A percentile compares a stretch with the other conserved stretches of the same genome.
These are phyloP conservation scores for Druon quercuslanigerum DNA, from an alignment of 1,140 invertebrate species.

Conservation along the genomic window DNA sequence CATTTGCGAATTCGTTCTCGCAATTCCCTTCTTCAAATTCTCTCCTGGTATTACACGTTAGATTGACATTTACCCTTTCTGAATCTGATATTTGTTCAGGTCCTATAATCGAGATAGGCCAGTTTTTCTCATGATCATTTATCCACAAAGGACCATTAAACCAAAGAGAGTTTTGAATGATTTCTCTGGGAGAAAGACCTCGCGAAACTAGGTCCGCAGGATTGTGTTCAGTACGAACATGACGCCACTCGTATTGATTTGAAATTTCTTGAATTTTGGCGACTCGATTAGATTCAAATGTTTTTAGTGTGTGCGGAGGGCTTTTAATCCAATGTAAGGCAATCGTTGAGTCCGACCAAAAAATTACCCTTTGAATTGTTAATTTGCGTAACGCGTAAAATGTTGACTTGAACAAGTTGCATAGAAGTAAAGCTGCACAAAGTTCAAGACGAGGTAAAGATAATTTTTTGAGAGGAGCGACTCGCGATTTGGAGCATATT, in stretches of 20 bases:
- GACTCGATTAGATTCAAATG: slow-evolving; percentile 70
- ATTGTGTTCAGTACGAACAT: too few relatives aligned
- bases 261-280: slow-evolving; percentile 61
- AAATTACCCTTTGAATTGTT: slow-evolving; percentile 6
- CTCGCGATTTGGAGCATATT: slow-evolving; percentile 26
- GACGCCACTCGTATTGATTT: too few relatives aligned
- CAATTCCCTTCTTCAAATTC: not conserved
- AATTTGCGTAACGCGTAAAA: not conserved
- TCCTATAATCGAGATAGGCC: not conserved
- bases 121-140: not conserved
- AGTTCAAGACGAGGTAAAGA: slow-evolving; percentile 32
- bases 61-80: not conserved
- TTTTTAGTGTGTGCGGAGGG: slow-evolving; percentile 57
- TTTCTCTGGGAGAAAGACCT: slow-evolving; percentile 44
- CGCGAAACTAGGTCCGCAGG: too few relatives aligned
- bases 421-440: slow-evolving; percentile 15
- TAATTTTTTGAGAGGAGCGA: too few relatives aligned
- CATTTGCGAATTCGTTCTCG: not conserved
- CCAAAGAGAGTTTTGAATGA: slow-evolving; percentile 33
- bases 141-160: slow-evolving; percentile 36
- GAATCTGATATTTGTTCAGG: not conserved
- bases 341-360: slow-evolving; percentile 56
- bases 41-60: not conserved
- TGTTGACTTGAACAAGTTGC: not conserved
- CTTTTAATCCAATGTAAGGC: slow-evolving; percentile 57